Conservation (phyloP, 2,113 vertebrate genomes). For the Corythornis vintsioides region DNA sequence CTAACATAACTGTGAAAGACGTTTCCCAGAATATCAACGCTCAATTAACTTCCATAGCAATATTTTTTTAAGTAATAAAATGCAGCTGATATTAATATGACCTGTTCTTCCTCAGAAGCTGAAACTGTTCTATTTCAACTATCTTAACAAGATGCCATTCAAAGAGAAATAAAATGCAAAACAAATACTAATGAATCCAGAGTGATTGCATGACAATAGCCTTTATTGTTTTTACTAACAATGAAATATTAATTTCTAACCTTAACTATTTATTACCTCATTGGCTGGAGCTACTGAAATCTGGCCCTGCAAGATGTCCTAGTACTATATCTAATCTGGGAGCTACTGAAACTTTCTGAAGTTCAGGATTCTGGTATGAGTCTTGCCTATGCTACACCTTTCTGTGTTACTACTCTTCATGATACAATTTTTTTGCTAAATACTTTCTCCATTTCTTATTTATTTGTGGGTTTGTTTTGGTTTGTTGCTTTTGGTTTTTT, state of each 20-base stretch:
- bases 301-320: background rate
- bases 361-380: background rate
- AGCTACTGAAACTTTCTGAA: background rate
- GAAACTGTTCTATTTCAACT: background rate
- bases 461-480: too few relatives aligned
- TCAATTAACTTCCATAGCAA: background rate
- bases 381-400: background rate
- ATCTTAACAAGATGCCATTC: background rate
- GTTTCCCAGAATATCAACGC: background rate
- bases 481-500: background rate
- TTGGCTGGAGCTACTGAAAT: background rate
- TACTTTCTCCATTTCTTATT: background rate
- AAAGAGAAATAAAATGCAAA: background rate
- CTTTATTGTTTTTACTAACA: background rate
- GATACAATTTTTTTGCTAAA: background rate
- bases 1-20: background rate
- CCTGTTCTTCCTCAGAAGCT: background rate
- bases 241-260: background rate
- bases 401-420: background rate
- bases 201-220: background rate
- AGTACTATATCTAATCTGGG: fast-evolving
- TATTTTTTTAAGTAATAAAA: background rate
- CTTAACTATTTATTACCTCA: background rate
- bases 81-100: background rate
- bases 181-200: background rate